phyloP scores from a whole-genome alignment of 1,140 invertebrate genomes.

The Dendrolimus kikuchii region DNA sequence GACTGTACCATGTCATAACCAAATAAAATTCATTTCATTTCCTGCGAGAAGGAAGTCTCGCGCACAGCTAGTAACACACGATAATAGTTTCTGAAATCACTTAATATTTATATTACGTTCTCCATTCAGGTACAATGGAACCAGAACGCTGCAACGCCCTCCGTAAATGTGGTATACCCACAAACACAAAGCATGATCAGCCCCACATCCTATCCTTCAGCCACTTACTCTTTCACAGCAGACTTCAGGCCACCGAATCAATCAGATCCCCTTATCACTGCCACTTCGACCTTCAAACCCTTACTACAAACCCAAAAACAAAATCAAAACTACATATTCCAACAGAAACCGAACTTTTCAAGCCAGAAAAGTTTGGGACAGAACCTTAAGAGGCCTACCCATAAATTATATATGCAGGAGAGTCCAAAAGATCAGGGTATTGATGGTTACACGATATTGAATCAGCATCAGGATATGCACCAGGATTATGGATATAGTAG shows the following conservation, averaged over 20 bases:
- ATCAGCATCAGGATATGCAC: constrained; percentile 51
- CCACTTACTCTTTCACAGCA: constrained; percentile 85
- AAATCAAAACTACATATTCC: constrained; percentile 50
- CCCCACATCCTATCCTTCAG: constrained; percentile 75
- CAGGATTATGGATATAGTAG: constrained; percentile 55
- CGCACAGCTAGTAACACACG: too few species aligned
- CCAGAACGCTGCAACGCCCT: constrained; percentile 71
- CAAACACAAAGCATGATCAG: constrained; percentile 75
- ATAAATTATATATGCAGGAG: constrained; percentile 50
- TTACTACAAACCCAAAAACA: constrained; percentile 58
- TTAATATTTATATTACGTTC: neutral
- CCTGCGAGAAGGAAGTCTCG: too few species aligned
- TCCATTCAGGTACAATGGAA: constrained; percentile 77
- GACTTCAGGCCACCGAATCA: constrained; percentile 79
- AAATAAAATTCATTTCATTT: too few species aligned
- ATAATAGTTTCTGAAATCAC: neutral
- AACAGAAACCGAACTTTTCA: constrained; percentile 46
- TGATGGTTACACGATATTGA: constrained; percentile 40
- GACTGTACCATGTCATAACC: too few species aligned
- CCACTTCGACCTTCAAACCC: constrained; percentile 66
- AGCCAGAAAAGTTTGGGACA: constrained; percentile 39
- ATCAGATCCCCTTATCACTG: constrained; percentile 65
- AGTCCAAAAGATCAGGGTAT: constrained; percentile 42
- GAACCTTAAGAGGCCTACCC: constrained; percentile 42
- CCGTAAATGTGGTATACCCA: constrained; percentile 74